These are phyloP conservation scores for Choristoneura fumiferana DNA, from an alignment of 1,140 invertebrate species.

Conservation along the genomic window DNA sequence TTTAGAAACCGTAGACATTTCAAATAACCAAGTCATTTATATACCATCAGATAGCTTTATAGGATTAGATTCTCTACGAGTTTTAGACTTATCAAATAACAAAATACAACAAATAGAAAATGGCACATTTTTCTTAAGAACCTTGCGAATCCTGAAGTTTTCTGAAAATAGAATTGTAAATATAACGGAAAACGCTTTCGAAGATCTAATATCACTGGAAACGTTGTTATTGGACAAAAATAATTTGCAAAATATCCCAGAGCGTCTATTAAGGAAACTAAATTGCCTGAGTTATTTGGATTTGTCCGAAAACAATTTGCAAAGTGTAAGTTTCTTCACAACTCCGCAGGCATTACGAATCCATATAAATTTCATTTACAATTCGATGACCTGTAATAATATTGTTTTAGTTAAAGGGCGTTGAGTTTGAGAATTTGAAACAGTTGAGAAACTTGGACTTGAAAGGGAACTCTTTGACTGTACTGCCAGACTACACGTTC, in stretches of 20 bases:
- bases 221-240: constrained; percentile 81
- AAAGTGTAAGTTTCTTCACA: constrained; percentile 52
- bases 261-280: constrained; percentile 55
- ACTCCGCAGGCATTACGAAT: background rate
- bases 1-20: constrained; percentile 84
- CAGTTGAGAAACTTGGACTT: constrained; percentile 64
- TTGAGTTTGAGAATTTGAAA: constrained; percentile 62
- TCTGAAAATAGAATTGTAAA: constrained; percentile 81
- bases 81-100: constrained; percentile 82
- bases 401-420: constrained; percentile 59
- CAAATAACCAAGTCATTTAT: constrained; percentile 83
- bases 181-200: constrained; percentile 79
- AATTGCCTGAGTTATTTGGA: constrained; percentile 61
- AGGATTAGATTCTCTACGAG: constrained; percentile 75
- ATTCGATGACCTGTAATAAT: background rate
- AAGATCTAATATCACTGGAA: constrained; percentile 74
- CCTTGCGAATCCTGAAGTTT: constrained; percentile 79
- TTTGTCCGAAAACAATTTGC: constrained; percentile 64
- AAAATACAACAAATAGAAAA: constrained; percentile 77
- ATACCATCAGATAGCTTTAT: constrained; percentile 78
- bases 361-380: background rate
- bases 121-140: constrained; percentile 80
- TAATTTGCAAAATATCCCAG: constrained; percentile 69
- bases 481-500: constrained; percentile 79
- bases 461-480: constrained; percentile 75